Conservation (phyloP, 2,888 invertebrate genomes). For the Xestia sexstrigata region DNA sequence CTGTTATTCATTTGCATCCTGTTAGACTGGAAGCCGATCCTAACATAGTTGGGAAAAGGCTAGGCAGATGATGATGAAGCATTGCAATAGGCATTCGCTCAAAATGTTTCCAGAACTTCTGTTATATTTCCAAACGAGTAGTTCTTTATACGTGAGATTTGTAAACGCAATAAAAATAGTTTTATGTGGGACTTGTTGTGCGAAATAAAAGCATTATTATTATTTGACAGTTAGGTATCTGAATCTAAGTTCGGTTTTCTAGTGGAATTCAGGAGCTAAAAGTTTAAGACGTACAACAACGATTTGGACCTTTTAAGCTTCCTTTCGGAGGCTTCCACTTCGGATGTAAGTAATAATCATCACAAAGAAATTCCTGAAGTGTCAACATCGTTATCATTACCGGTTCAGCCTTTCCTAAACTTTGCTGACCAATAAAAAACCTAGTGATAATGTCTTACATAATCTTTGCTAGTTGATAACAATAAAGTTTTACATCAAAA, state of each 20-base stretch:
- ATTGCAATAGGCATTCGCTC: neutral
- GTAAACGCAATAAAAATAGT: no score
- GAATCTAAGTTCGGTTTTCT: neutral
- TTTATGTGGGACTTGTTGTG: no score
- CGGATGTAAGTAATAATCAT: no score
- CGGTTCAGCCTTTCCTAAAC: neutral
- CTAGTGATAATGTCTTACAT: no score
- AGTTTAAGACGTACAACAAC: neutral
- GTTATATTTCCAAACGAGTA: neutral
- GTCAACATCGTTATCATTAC: neutral
- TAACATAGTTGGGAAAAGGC: neutral
- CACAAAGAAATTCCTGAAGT: neutral
- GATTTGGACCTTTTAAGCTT: neutral
- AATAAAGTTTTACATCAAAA: neutral
- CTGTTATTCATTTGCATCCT: neutral
- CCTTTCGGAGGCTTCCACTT: neutral
- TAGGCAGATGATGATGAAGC: neutral
- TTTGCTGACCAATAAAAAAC: no score
- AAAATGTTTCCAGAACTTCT: constrained; percentile 2
- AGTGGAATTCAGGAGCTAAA: neutral
- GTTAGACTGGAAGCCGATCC: neutral
- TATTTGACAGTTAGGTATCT: neutral
- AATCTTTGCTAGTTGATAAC: neutral
- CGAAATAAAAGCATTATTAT: no score
- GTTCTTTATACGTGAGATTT: neutral